These are phyloP conservation scores for Escarpia spicata DNA, from an alignment of 2,888 invertebrate genomes.

Conservation along the genomic window DNA sequence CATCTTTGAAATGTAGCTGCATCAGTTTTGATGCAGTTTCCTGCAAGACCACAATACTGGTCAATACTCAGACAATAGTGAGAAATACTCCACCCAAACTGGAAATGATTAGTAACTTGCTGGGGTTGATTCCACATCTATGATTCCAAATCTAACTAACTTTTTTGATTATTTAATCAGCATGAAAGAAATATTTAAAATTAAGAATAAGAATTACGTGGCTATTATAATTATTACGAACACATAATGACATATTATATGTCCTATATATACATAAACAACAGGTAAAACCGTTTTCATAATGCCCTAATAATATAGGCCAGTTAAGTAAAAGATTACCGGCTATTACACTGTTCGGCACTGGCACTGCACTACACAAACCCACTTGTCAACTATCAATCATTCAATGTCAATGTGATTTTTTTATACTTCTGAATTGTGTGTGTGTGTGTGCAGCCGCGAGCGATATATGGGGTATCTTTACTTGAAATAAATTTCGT, in stretches of 20 bases:
- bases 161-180: neutral
- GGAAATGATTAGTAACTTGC: neutral
- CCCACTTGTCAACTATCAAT: neutral
- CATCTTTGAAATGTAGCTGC: conserved; percentile 52
- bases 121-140: neutral
- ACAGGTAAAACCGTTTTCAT: too few relatives aligned
- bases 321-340: too few relatives aligned
- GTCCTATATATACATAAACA: too few relatives aligned
- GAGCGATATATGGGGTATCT: neutral
- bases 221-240: too few relatives aligned
- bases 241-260: too few relatives aligned
- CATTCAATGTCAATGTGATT: neutral
- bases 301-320: too few relatives aligned
- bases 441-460: neutral
- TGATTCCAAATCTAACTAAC: neutral
- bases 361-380: too few relatives aligned
- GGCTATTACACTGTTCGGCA: too few relatives aligned
- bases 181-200: too few relatives aligned
- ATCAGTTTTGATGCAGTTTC: conserved; percentile 47
- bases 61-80: neutral
- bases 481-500: neutral
- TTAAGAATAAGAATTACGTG: too few relatives aligned
- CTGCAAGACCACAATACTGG: conserved; percentile 39
- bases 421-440: neutral
- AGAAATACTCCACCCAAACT: neutral